Evolutionary conservation across 2,888 invertebrate genomes (phyloP).

Genomic region (Epirrita christyi): DNA sequence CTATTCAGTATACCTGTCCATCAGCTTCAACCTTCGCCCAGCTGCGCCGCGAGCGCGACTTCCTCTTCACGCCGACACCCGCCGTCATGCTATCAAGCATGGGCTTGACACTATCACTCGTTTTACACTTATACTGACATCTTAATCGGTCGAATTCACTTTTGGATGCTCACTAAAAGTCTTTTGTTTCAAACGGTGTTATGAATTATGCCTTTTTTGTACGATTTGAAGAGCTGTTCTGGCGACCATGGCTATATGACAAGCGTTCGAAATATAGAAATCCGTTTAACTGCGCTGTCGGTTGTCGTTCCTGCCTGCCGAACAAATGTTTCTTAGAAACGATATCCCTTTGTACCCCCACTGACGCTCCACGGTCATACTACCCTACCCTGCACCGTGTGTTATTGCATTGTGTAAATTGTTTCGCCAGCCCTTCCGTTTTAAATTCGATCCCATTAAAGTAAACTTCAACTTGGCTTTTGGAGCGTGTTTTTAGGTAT

Average conservation of each 20-base stretch:
- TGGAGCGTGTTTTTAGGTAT: too few species aligned
- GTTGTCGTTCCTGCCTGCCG: too few species aligned
- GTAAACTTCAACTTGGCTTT: too few species aligned
- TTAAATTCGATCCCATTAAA: too few species aligned
- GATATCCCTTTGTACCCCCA: too few species aligned
- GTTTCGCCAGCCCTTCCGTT: too few species aligned
- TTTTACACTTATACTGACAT: conserved; percentile 35
- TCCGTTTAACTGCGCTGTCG: too few species aligned
- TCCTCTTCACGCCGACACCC: conserved; percentile 70
- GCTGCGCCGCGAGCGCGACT: conserved; percentile 64
- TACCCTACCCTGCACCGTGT: too few species aligned
- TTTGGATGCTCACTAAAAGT: conserved; percentile 2
- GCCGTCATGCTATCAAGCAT: conserved; percentile 65
- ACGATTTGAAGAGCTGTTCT: conserved; percentile 12
- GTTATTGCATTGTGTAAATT: too few species aligned
- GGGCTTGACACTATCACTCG: conserved; percentile 27
- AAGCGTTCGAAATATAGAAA: too few species aligned
- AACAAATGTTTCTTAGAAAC: too few species aligned
- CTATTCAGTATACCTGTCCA: conserved; percentile 70
- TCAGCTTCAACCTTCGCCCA: conserved; percentile 77
- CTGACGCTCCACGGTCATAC: too few species aligned
- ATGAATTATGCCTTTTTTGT: background rate
- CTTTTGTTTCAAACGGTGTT: background rate
- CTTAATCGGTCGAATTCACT: conserved; percentile 4
- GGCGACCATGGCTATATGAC: conserved; percentile 10